Base-by-base conservation (phyloP, 1,140 invertebrate species). In the Drosophila seguyi region DNA sequence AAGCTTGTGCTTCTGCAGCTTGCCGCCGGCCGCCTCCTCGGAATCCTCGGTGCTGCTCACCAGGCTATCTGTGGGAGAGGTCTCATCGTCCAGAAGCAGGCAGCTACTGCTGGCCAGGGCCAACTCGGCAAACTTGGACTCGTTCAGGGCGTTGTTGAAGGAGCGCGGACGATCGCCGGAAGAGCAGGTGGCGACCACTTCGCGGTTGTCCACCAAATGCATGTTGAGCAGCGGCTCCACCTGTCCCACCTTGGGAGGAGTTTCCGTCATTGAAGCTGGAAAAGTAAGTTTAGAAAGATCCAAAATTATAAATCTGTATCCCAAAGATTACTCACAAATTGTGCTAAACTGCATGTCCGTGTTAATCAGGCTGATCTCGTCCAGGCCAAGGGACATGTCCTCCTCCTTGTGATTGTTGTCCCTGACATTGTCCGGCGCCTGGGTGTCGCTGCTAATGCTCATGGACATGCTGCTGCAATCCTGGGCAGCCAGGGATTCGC, bases 41-140 rank as follows among this genome's bases (percentile, higher is more conserved):
- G 94, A 95, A 0, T 94, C 94, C 71, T 95, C 95, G 14, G 94
- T 95, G 66, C 96, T 96, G 75, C 95, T 96, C 36, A 96, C 95
- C 22, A 97, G 91, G 79, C 95, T 96, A 65, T 96, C 96, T 0
- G 96, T 95, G n/a, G 96, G 96, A 6, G 96, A 97, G 0, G 96
- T 96, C 84, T 97, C 96, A 66, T 97, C 96, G 29, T 96, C 95
- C 27, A 95, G 79, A 16, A 95, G 86, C 50, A 95, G 95, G 59
- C 95, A 94, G 1, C 94, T 95, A 6, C 95, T 96, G 2, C 95
- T 95, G 44, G 95, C 95, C 14, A 96, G 95, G 0, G 96, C 96
- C 11, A 96, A 95, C 18, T 96, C 95, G 1, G 96, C 96, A 47
- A 97, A 97, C 56, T 96, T 96, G 3, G 95, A 95, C 81, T 97